Evolutionary conservation across 1,140 invertebrate species (phyloP).

Genomic region (Ceratoteleas bidentatus): DNA sequence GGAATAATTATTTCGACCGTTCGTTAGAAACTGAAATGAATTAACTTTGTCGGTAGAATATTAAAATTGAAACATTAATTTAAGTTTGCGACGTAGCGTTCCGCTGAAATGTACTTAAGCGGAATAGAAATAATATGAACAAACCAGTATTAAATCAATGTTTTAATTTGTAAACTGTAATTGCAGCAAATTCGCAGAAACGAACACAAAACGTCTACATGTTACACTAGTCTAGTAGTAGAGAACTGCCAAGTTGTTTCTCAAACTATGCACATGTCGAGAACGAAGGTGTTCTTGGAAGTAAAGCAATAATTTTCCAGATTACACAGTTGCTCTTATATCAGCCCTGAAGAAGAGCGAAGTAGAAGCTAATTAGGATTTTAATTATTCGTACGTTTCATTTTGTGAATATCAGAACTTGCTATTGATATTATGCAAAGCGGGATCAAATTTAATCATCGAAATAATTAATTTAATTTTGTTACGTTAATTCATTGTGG

Average conservation of each 20-base stretch:
- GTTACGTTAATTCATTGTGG: too few relatives aligned
- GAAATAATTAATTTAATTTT: slow-evolving; percentile 1
- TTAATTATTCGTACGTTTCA: slow-evolving; percentile 40
- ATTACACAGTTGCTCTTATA: slow-evolving; percentile 61
- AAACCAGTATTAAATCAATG: slow-evolving; percentile 32
- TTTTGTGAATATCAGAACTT: slow-evolving; percentile 23
- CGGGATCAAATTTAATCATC: not conserved
- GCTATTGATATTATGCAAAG: slow-evolving; percentile 12
- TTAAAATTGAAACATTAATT: not conserved
- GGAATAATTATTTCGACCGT: too few relatives aligned
- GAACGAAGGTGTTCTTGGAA: slow-evolving; percentile 61
- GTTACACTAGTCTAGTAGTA: slow-evolving; percentile 51
- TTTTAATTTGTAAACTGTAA: slow-evolving; percentile 59
- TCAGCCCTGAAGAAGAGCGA: slow-evolving; percentile 45
- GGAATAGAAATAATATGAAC: slow-evolving; percentile 13
- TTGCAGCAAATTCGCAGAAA: slow-evolving; percentile 53
- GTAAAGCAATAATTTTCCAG: slow-evolving; percentile 59
- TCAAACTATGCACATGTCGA: slow-evolving; percentile 61
- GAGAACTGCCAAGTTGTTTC: slow-evolving; percentile 59
- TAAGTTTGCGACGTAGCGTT: not conserved
- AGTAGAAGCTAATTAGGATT: slow-evolving; percentile 54
- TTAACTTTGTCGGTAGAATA: not conserved
- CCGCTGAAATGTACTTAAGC: slow-evolving; percentile 10
- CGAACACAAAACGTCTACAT: slow-evolving; percentile 53
- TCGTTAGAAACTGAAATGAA: too few relatives aligned